A percentile compares a stretch with the other conserved stretches of the same genome.
Evolutionary conservation across 2,888 invertebrate species (phyloP).

Genomic region (Ophraella communa): DNA sequence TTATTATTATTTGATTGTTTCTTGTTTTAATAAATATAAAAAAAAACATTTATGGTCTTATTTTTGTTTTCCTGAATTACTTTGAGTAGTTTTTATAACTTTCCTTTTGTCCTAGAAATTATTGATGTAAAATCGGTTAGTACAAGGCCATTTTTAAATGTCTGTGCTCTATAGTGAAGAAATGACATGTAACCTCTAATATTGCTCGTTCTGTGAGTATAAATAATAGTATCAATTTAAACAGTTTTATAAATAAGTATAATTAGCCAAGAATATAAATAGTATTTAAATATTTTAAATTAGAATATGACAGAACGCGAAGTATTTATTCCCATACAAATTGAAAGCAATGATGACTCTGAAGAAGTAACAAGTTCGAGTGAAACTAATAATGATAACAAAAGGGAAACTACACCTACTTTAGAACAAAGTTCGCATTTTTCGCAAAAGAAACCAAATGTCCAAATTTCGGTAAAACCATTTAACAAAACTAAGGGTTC

Average conservation of each 20-base stretch:
- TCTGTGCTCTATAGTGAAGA: not conserved
- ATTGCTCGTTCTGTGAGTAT: too few species aligned
- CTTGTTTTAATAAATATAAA: too few species aligned
- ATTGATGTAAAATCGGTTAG: too few species aligned
- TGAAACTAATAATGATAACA: constrained; percentile 4
- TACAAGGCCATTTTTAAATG: too few species aligned
- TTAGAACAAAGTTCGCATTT: constrained; percentile 27
- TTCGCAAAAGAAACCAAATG: constrained; percentile 15
- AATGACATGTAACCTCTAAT: not conserved
- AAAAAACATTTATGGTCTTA: too few species aligned
- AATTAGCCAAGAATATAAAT: too few species aligned
- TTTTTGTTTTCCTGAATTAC: too few species aligned
- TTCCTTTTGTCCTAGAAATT: too few species aligned
- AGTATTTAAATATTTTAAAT: not conserved
- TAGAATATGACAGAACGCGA: constrained; percentile 36
- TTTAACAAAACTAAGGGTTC: constrained; percentile 22
- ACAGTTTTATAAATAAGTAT: too few species aligned
- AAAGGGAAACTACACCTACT: constrained; percentile 22
- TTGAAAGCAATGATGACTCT: constrained; percentile 29
- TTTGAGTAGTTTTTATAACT: too few species aligned
- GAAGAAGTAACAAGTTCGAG: not conserved
- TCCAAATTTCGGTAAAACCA: constrained; percentile 32
- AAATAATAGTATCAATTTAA: not conserved
- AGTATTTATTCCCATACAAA: constrained; percentile 38
- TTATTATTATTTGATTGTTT: too few species aligned